These are phyloP conservation scores for Clarias pachynema DNA, from an alignment of 2,797 vertebrate genomes.

Conservation along the genomic window DNA sequence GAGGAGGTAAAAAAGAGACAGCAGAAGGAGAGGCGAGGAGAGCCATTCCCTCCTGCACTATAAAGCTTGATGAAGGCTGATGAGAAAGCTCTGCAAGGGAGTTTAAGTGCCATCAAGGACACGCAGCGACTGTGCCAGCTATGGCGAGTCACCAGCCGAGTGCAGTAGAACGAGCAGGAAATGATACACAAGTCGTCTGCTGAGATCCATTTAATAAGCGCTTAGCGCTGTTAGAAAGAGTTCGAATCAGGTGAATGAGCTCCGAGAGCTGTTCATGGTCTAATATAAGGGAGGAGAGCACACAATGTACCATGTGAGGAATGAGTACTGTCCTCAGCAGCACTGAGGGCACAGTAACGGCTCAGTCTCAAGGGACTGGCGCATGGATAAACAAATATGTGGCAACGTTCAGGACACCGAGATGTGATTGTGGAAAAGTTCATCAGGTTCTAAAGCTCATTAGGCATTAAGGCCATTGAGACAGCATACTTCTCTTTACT, in stretches of 20 bases:
- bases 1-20: conserved; percentile 12
- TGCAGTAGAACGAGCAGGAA: conserved; percentile 31
- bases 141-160: conserved; percentile 46
- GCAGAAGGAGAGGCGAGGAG: conserved; percentile 34
- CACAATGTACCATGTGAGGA: conserved; percentile 27
- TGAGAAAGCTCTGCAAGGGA: conserved; percentile 44
- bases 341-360: neutral
- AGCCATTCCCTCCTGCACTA: conserved; percentile 43
- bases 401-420: neutral
- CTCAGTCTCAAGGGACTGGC: conserved; percentile 1
- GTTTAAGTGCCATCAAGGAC: conserved; percentile 43
- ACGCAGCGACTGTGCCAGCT: conserved; percentile 25
- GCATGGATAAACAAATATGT: conserved; percentile 15
- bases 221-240: conserved; percentile 39
- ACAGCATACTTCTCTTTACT: neutral
- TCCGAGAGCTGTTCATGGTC: conserved; percentile 37
- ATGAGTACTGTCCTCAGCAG: conserved; percentile 13
- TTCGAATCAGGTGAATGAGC: conserved; percentile 49
- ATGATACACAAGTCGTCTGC: conserved; percentile 48
- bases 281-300: conserved; percentile 35
- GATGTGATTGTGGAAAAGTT: neutral
- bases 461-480: neutral
- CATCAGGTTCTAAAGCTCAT: conserved; percentile 8
- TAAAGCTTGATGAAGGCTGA: conserved; percentile 42
- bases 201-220: conserved; percentile 51